phyloP scores from a whole-genome alignment of 2,888 invertebrate genomes.

The Agonopterix arenella region DNA sequence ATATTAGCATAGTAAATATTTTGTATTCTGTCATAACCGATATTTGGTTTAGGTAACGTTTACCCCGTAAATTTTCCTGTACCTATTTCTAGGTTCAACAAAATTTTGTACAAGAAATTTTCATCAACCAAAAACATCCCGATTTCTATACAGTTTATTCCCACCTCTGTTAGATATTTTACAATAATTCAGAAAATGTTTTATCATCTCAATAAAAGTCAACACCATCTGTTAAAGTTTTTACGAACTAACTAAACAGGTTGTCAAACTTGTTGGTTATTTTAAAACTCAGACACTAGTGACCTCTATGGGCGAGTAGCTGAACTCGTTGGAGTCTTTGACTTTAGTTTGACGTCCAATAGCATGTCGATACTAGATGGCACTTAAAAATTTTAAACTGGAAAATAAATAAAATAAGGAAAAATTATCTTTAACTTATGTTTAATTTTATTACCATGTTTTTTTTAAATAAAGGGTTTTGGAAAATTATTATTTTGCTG shows the following conservation, averaged over 20 bases:
- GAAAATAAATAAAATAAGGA: neutral
- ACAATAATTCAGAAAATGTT: too few species aligned
- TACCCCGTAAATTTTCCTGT: neutral
- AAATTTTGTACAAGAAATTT: neutral
- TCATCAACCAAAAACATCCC: neutral
- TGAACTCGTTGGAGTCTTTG: slow-evolving; percentile 26
- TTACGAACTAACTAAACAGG: slow-evolving; percentile 45
- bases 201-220: slow-evolving; percentile 2
- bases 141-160: neutral
- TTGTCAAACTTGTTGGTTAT: slow-evolving; percentile 37
- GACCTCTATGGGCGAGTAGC: slow-evolving; percentile 64
- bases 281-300: slow-evolving; percentile 33
- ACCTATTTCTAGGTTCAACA: neutral
- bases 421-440: neutral
- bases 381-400: slow-evolving; percentile 17
- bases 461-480: too few species aligned
- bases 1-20: slow-evolving; percentile 23
- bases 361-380: slow-evolving; percentile 52
- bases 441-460: neutral
- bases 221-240: slow-evolving; percentile 55
- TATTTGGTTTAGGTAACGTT: neutral
- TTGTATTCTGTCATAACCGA: neutral
- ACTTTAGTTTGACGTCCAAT: slow-evolving; percentile 20
- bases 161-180: too few species aligned
- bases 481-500: too few species aligned